phyloP scores from a whole-genome alignment of 37 sponge, comb jelly and placozoan species.

The Theonella swinhoei region DNA sequence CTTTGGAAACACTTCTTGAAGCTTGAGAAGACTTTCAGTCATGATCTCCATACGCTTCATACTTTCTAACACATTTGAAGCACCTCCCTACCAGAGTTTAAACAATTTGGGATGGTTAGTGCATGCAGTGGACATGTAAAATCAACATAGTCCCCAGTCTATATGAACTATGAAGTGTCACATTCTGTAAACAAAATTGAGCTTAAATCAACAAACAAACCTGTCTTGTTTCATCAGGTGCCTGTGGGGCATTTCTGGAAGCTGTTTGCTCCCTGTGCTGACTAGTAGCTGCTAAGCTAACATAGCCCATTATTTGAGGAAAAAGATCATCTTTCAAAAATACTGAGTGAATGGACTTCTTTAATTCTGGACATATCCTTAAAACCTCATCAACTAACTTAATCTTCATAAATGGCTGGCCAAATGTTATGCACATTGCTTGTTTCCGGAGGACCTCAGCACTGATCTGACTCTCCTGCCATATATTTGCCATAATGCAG shows the following conservation, averaged over 20 bases:
- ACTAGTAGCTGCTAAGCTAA: not conserved
- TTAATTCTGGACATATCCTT: not conserved
- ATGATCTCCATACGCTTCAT: too few relatives aligned
- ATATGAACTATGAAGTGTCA: too few relatives aligned
- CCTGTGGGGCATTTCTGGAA: too few relatives aligned
- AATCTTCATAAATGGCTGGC: constrained; percentile 13
- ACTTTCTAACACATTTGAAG: too few relatives aligned
- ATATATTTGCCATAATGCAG: not conserved
- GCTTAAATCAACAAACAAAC: too few relatives aligned
- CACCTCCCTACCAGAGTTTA: too few relatives aligned
- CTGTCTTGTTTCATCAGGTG: too few relatives aligned
- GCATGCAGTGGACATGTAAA: not conserved
- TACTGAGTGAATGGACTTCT: constrained; percentile 8
- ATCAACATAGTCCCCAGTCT: not conserved
- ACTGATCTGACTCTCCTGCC: not conserved
- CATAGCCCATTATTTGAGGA: not conserved
- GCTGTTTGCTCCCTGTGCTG: not conserved
- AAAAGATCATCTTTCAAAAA: constrained; percentile 1
- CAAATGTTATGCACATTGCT: constrained; percentile 13
- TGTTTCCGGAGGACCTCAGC: not conserved
- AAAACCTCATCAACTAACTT: not conserved
- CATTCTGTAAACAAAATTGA: too few relatives aligned
- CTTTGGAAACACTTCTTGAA: too few relatives aligned
- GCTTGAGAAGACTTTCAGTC: too few relatives aligned
- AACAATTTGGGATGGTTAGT: too few relatives aligned